These are phyloP conservation scores for Semotilus atromaculatus DNA, from an alignment of 2,797 vertebrate species.

Conservation along the genomic window DNA sequence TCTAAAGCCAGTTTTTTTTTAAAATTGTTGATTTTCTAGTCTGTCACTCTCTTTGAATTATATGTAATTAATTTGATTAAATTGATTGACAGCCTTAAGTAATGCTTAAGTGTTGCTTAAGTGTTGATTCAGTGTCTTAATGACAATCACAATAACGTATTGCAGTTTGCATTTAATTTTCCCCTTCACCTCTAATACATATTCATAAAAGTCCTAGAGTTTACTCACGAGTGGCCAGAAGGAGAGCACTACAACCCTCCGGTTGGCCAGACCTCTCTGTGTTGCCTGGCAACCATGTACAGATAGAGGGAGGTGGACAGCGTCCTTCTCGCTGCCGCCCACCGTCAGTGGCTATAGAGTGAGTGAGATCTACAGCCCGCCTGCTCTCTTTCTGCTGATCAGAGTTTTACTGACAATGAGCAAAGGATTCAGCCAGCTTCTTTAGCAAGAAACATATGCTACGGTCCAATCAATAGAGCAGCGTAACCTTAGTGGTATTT, in stretches of 20 bases:
- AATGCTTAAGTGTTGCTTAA: not conserved
- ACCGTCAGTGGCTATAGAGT: conserved; percentile 31
- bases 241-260: conserved; percentile 74
- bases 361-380: conserved; percentile 26
- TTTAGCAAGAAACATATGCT: conserved; percentile 5
- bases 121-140: conserved; percentile 12
- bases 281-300: conserved; percentile 83
- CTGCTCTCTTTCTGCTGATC: not conserved
- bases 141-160: not conserved
- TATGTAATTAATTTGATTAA: conserved; percentile 4
- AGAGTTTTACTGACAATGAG: conserved; percentile 16
- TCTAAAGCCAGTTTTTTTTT: not conserved
- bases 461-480: conserved; percentile 21
- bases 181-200: conserved; percentile 19
- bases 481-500: conserved; percentile 14
- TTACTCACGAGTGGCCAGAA: conserved; percentile 70
- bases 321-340: conserved; percentile 69
- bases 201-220: conserved; percentile 40
- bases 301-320: conserved; percentile 64
- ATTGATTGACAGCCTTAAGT: not conserved
- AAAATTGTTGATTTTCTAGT: not conserved
- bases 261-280: conserved; percentile 73
- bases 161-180: not conserved
- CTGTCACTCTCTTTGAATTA: not conserved
- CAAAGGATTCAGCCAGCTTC: not conserved